phyloP scores from a whole-genome alignment of 2,113 vertebrate genomes.

The Corapipo altera region DNA sequence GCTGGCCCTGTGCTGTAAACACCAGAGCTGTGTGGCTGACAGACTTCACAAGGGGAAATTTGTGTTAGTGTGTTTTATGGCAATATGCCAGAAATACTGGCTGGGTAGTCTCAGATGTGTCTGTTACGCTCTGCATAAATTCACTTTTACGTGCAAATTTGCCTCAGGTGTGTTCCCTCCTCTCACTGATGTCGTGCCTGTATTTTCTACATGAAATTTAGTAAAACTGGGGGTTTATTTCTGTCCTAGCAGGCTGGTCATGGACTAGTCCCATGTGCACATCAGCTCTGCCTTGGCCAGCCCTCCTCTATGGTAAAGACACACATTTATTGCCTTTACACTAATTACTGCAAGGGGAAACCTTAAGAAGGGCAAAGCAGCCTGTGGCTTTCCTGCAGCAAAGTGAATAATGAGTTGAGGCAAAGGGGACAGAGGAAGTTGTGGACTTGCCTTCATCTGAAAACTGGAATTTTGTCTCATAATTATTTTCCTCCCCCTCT shows the following conservation, averaged over 20 bases:
- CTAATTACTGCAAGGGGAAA: background rate
- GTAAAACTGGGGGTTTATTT: fast-evolving
- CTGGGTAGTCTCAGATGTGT: background rate
- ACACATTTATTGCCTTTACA: background rate
- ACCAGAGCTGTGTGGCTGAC: background rate
- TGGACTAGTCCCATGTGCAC: background rate
- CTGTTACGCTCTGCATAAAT: background rate
- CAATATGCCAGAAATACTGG: background rate
- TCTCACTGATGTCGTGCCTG: fast-evolving
- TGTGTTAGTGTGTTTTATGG: background rate
- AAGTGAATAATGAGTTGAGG: background rate
- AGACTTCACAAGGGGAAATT: background rate
- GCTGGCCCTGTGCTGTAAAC: background rate
- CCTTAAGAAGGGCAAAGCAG: background rate
- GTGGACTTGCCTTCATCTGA: background rate
- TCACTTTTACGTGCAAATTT: background rate
- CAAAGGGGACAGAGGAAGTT: background rate
- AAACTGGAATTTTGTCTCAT: background rate
- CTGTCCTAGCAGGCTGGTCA: background rate
- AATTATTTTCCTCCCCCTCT: background rate
- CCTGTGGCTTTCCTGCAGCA: background rate
- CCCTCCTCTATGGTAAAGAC: background rate
- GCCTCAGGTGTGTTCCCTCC: background rate
- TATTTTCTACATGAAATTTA: background rate
- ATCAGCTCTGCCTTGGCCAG: background rate